Evolutionary conservation across 64 coral and sea anemone genomes (phyloP).

Genomic region (Montipora foliosa): DNA sequence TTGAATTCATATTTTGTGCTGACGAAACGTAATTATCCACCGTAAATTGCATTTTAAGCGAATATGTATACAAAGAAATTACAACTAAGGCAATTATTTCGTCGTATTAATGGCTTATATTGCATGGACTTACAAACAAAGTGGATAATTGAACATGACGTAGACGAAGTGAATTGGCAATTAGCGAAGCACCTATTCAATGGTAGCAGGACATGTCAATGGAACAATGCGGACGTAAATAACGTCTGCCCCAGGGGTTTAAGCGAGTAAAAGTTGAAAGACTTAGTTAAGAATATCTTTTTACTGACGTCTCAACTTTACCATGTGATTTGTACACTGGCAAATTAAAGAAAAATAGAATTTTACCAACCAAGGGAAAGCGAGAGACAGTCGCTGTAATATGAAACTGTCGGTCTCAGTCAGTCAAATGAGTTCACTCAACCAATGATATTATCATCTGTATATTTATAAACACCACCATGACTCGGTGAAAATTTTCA

Average conservation of each 20-base stretch:
- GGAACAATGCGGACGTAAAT: conserved; percentile 23
- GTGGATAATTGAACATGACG: conserved; percentile 88
- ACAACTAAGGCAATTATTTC: conserved; percentile 88
- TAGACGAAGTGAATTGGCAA: conserved; percentile 71
- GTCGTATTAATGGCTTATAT: conserved; percentile 85
- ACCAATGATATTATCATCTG: background rate
- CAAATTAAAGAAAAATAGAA: background rate
- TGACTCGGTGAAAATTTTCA: background rate
- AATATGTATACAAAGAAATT: conserved; percentile 84
- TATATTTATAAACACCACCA: background rate
- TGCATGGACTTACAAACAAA: conserved; percentile 78
- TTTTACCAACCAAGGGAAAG: background rate
- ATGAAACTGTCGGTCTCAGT: background rate
- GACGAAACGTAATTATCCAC: conserved; percentile 55
- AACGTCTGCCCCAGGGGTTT: conserved; percentile 44
- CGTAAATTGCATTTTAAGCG: conserved; percentile 94
- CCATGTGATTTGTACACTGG: background rate
- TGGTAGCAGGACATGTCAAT: conserved; percentile 8
- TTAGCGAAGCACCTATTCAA: conserved; percentile 55
- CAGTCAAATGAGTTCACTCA: background rate
- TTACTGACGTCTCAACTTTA: conserved; percentile 7
- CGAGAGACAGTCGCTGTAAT: too few relatives aligned
- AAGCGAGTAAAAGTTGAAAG: conserved; percentile 9
- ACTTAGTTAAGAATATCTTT: conserved; percentile 50
- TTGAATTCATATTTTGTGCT: conserved; percentile 45